These are phyloP conservation scores for Chaetogeoica ovagalla DNA, from an alignment of 2,888 invertebrate species.

Conservation along the genomic window DNA sequence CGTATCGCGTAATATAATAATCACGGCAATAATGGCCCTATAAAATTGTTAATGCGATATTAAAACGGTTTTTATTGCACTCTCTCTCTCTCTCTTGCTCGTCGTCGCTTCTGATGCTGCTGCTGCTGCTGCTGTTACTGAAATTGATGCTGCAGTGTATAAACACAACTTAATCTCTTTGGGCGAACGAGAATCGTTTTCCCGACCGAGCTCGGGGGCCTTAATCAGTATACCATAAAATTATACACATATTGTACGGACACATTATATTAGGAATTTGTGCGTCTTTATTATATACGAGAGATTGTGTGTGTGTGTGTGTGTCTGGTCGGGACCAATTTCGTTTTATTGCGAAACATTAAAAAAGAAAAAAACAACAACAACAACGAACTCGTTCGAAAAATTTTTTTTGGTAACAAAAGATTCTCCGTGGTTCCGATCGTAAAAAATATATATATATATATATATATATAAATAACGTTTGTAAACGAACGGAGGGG, in stretches of 20 bases:
- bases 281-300: background rate
- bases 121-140: background rate
- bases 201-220: conserved; percentile 7
- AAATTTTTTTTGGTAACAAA: conserved; percentile 32
- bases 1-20: conserved; percentile 29
- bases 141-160: background rate
- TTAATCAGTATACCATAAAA: conserved; percentile 28
- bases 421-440: conserved; percentile 16
- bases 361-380: conserved; percentile 22
- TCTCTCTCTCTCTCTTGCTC: background rate
- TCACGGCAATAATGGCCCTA: conserved; percentile 39
- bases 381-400: conserved; percentile 27
- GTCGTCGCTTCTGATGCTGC: background rate
- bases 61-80: conserved; percentile 49
- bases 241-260: background rate
- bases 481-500: too few species aligned
- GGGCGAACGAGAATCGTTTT: conserved; percentile 6
- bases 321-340: conserved; percentile 19
- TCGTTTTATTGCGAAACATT: conserved; percentile 50
- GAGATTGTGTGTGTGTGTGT: background rate
- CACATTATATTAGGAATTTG: background rate
- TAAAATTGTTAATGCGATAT: conserved; percentile 52
- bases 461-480: too few species aligned
- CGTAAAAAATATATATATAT: too few species aligned
- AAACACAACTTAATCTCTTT: conserved; percentile 38